These are phyloP conservation scores for Apodemus agrarius DNA, from an alignment of 2,797 vertebrate species.

Conservation along the genomic window DNA sequence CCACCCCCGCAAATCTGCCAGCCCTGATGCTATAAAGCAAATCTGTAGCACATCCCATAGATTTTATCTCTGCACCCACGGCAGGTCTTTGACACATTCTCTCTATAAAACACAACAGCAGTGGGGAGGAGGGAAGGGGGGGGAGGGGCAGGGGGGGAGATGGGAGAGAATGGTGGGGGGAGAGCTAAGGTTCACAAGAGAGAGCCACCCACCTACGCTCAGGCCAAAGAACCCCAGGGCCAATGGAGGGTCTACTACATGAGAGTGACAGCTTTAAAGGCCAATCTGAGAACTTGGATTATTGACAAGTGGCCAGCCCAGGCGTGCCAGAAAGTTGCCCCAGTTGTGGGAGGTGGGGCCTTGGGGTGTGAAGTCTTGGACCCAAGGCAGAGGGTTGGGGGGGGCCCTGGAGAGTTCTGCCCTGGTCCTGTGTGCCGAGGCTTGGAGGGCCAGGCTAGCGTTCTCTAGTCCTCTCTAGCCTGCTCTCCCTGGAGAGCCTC, in stretches of 20 bases:
- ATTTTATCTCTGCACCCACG: constrained; percentile 57
- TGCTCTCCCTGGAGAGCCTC: neutral
- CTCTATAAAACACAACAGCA: neutral
- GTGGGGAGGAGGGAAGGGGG: too few relatives aligned
- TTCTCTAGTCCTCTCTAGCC: neutral
- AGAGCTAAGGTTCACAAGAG: neutral
- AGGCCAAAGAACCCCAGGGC: neutral
- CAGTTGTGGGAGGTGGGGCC: neutral
- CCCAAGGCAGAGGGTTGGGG: neutral
- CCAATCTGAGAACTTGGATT: neutral
- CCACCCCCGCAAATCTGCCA: neutral
- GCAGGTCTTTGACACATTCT: neutral
- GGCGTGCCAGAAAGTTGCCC: neutral
- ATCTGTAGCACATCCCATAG: constrained; percentile 64
- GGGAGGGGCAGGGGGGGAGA: too few relatives aligned
- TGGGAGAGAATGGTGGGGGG: neutral
- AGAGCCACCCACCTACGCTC: accelerated
- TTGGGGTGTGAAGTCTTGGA: neutral
- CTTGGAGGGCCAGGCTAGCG: neutral
- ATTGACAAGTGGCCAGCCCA: neutral
- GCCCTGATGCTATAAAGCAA: constrained; percentile 55
- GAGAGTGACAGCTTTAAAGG: neutral
- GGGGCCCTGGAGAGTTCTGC: neutral
- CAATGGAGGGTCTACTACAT: neutral
- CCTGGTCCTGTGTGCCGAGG: neutral